Base-by-base conservation (phyloP, 2,888 invertebrate genomes). In the Lydus trimaculatus region DNA sequence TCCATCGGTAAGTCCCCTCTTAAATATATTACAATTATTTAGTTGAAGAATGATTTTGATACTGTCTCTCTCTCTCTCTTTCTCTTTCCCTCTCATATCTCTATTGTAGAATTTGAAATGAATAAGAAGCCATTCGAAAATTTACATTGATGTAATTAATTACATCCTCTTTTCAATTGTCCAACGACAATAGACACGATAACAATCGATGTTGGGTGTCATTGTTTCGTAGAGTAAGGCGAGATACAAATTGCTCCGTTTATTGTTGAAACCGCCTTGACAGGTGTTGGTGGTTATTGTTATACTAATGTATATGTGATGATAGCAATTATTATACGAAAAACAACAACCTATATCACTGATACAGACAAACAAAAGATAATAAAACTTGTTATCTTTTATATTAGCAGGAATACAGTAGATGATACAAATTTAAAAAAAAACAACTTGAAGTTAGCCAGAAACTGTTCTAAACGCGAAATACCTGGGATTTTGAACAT, bases 141-240 rank as follows among this genome's bases (percentile, higher is more conserved):
- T 71, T 64, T 72, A 71, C 73, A 75, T 72, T 74, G 73, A 74
- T 73, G 71, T 77, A 79, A 79, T 78, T 77, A 79, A 78, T 76
- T 76, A 76, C 75, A 76, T 76, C 75, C 77, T 78, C 73, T 70
- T 73, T 70, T 72, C 75, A 70, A 77, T 74, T 74, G 74, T 72
- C 71, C 67, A 68, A 52, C 67, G 73, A 78, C 75, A 78, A 79
- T 75, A 61, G 75, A 71, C 66, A 71, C 73, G 76, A 77, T 76
- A 76, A 77, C 77, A 75, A 78, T 76, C 76, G 73, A 75, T 75
- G 75, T 71, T 72, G 72, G 69, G 72, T 67, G 75, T 65, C 23
- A 75, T 69, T 75, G 76, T 74, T 71, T 73, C 70, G 64, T 69
- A 23, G 13, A 23, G 72, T 74, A 69, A 69, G 75, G 67, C 69